Conservation (phyloP, 2,797 vertebrate genomes). For the Mormyrops attenuatus region DNA sequence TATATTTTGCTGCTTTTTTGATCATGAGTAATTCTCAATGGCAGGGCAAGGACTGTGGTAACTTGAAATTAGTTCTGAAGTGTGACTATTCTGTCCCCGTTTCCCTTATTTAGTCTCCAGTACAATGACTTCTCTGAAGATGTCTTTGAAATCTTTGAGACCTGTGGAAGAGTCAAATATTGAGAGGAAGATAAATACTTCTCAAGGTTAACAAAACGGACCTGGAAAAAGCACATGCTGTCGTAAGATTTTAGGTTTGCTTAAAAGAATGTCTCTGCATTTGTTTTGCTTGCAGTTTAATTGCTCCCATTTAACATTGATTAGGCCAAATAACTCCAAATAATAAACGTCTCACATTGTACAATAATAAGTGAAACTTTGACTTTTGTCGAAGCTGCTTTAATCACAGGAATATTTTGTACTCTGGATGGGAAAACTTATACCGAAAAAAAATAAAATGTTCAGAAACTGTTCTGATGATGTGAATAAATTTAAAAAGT, state of each 20-base stretch:
- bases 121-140: conserved; percentile 61
- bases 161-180: conserved; percentile 49
- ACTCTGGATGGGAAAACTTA: neutral
- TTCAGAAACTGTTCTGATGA: neutral
- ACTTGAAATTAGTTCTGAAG: neutral
- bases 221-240: neutral
- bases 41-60: neutral
- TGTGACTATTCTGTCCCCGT: neutral
- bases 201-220: neutral
- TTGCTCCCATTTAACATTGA: neutral
- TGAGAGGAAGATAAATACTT: neutral
- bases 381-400: neutral
- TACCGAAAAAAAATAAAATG: neutral
- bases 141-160: conserved; percentile 43
- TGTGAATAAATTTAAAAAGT: neutral
- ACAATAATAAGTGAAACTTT: neutral
- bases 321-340: neutral
- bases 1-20: neutral
- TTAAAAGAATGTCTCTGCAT: neutral
- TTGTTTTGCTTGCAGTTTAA: neutral
- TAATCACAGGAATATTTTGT: neutral
- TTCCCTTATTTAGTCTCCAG: conserved; percentile 45
- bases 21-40: neutral
- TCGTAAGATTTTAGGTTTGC: neutral
- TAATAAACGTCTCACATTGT: neutral